Evolutionary conservation across 2,113 vertebrate genomes (phyloP).

Genomic region (Rhipidura dahli): DNA sequence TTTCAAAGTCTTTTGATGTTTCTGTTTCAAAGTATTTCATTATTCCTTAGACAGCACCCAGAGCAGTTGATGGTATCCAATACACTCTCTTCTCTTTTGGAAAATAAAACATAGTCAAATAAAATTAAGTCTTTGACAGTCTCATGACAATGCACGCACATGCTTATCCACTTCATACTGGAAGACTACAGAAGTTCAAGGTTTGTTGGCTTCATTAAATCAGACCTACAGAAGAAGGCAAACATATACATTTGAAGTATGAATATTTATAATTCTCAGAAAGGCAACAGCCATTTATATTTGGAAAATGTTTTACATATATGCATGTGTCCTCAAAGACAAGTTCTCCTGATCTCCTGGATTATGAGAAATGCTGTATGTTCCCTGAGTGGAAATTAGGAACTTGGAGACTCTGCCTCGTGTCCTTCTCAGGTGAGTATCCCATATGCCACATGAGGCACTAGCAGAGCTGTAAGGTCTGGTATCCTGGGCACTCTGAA

Average conservation of each 20-base stretch:
- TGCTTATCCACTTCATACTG: background rate
- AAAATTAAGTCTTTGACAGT: background rate
- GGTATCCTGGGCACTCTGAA: background rate
- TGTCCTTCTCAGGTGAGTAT: background rate
- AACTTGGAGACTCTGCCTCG: background rate
- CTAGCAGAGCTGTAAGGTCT: background rate
- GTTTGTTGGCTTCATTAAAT: background rate
- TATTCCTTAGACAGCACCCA: background rate
- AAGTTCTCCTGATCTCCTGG: background rate
- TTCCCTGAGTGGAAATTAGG: background rate
- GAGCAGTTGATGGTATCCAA: background rate
- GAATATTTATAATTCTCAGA: background rate
- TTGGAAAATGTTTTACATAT: background rate
- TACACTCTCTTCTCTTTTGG: background rate
- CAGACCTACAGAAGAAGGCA: background rate
- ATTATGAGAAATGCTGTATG: background rate
- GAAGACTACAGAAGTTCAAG: background rate
- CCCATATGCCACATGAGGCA: background rate
- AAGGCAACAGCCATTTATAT: background rate
- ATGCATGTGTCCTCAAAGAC: background rate
- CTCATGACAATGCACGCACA: background rate
- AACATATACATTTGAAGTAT: background rate
- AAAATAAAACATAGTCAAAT: background rate
- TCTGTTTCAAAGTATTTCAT: background rate
- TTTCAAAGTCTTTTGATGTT: conserved; percentile 27